A percentile compares a stretch with the other conserved stretches of the same genome.
Conservation (phyloP, 1,140 invertebrate species). For the Cydia pomonella region DNA sequence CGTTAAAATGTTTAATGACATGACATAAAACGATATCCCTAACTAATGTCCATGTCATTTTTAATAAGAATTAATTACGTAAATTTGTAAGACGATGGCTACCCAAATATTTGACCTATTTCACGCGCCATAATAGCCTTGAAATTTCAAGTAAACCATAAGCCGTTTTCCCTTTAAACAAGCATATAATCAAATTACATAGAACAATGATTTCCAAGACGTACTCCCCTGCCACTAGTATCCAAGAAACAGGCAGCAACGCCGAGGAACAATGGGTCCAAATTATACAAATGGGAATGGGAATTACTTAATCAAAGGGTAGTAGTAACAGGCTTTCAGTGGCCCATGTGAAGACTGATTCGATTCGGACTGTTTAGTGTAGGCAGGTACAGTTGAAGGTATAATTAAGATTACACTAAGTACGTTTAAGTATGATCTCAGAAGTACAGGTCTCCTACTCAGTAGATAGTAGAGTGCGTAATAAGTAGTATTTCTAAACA, state of each 20-base stretch:
- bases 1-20: no score
- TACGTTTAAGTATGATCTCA: no score
- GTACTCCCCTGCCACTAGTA: background rate
- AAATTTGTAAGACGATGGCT: background rate
- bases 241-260: constrained; percentile 12
- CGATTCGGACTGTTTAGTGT: constrained; percentile 9
- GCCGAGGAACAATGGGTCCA: constrained; percentile 9
- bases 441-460: no score
- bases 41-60: no score
- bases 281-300: constrained; percentile 32
- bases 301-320: constrained; percentile 30
- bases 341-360: constrained; percentile 25
- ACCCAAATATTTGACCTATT: constrained; percentile 5
- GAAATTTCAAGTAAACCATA: background rate
- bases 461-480: no score
- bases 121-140: background rate
- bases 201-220: constrained; percentile 12
- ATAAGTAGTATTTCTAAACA: no score
- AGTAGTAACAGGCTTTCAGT: constrained; percentile 18
- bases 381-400: background rate
- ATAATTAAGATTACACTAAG: background rate
- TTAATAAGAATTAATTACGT: background rate
- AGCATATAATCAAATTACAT: constrained; percentile 15
- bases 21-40: no score
- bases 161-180: constrained; percentile 10